Evolutionary conservation across 2,888 invertebrate species (phyloP), one percentile per base, ranked within the genome.

Genomic region (Nesidiocoris tenuis): DNA sequence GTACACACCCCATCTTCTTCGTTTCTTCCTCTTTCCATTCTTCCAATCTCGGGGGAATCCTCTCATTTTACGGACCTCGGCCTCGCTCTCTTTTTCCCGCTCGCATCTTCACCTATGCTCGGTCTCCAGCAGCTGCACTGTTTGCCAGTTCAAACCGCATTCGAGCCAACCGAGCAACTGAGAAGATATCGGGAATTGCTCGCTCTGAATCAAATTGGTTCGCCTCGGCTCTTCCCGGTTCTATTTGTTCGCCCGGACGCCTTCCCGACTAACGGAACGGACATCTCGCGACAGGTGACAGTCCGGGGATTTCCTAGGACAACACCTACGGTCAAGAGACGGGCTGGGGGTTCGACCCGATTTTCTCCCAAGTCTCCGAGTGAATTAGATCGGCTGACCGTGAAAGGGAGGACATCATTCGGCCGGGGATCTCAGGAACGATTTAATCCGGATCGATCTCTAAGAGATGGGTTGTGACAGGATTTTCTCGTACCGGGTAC

Each of bases 11-110:
- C 3, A 24, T 39, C 25, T 23, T 24, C 39, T 25, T 65, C 65
- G 2, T 17, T 23, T 65, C 39, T 16, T 16, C 65, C 25, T n/a
- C 65, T 22, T 59, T n/a, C 22, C 57, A 23, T 17, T 23, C 70
- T 70, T 59, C 19, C 59, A n/a, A 57, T 70, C 70, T 57, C 61
- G 54, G 19, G 39, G 39, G 39, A 39, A 39, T 39, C 39, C 39
- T 39, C 39, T 39, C 39, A 39, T 39, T 39, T 39, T 39, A 39
- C 39, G 39, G 12, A 39, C n/a, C 19, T 24, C 65, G 39, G 2
- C 39, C 23, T 24, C 23, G n/a, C 65, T n/a, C 24, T 24, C 39
- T 25, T 25, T n/a, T 24, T 19, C n/a, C 5, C 24, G 16, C 16
- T n/a, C 63, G 22, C 63, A n/a, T n/a, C n/a, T n/a, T n/a, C 63